Conservation (phyloP, 2,113 vertebrate genomes). For the human region GRCh38 chr4:146247001-146247500, state of each 20-base stretch:
- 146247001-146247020: neutral
- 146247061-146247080: neutral
- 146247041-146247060: neutral
- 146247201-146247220: neutral
- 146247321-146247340: rapidly evolving
- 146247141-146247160: neutral
- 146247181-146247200: neutral
- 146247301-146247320: neutral
- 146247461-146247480: neutral
- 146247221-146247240: neutral
- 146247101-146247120: rapidly evolving
- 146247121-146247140: neutral
- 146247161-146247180: neutral
- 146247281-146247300: neutral
- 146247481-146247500: neutral
- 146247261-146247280: neutral
- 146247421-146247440: neutral
- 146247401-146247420: neutral
- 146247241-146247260: neutral
- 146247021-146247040: neutral
- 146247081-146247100: rapidly evolving
- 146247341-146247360: neutral
- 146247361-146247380: neutral
- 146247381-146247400: neutral
- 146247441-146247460: neutral